phyloP scores from a whole-genome alignment of 2,888 invertebrate genomes.

The Agrotis clavis region DNA sequence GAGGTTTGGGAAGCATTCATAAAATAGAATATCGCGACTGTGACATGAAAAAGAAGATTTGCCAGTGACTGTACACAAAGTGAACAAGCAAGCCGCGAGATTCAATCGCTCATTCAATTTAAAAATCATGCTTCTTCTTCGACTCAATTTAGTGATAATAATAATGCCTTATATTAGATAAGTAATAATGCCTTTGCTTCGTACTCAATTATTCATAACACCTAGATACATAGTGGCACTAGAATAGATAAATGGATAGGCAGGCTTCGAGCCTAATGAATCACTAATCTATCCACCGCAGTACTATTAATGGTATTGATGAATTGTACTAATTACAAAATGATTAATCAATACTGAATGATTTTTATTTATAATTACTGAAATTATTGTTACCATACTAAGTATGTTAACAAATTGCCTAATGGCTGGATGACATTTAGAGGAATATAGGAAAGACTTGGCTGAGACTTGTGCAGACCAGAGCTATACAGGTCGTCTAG shows the following conservation, averaged over 20 bases:
- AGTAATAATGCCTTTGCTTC: slow-evolving; percentile 32
- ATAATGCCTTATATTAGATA: slow-evolving; percentile 24
- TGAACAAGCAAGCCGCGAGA: slow-evolving; percentile 35
- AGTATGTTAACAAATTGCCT: too few species aligned
- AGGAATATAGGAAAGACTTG: too few species aligned
- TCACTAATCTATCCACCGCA: slow-evolving; percentile 35
- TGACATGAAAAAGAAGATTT: too few species aligned
- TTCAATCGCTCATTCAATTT: slow-evolving; percentile 59
- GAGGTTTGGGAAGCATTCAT: too few species aligned
- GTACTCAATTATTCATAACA: slow-evolving; percentile 23
- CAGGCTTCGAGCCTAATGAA: slow-evolving; percentile 27
- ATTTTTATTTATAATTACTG: not conserved
- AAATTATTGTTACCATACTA: not conserved
- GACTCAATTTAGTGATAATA: slow-evolving; percentile 44
- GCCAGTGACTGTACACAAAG: slow-evolving; percentile 16
- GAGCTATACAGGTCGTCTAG: too few species aligned
- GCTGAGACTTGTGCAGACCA: too few species aligned
- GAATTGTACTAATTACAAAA: slow-evolving; percentile 41
- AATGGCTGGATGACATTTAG: too few species aligned
- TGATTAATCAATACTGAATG: slow-evolving; percentile 10
- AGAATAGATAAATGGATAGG: slow-evolving; percentile 11
- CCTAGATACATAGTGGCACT: slow-evolving; percentile 12
- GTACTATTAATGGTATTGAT: slow-evolving; percentile 39
- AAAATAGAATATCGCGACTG: too few species aligned
- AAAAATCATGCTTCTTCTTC: slow-evolving; percentile 51